A percentile compares a stretch with the other conserved stretches of the same genome.
Conservation (phyloP, 2,888 invertebrate genomes). For the Serripes groenlandicus region DNA sequence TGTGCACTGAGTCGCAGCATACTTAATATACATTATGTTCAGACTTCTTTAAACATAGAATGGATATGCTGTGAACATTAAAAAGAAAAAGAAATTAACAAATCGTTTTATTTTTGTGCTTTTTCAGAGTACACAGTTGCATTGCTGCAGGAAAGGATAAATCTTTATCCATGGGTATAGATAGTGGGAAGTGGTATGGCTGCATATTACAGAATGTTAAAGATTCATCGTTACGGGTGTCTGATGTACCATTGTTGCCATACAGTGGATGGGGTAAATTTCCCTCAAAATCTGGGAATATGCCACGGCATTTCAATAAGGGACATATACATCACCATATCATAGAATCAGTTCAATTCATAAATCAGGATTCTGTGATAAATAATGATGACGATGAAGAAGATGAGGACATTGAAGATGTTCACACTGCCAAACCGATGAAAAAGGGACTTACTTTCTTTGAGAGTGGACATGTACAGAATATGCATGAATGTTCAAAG, state of each 20-base stretch:
- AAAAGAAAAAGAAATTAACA: too few species aligned
- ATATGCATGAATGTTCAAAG: conserved; percentile 44
- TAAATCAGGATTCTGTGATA: conserved; percentile 1
- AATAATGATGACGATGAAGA: conserved; percentile 24
- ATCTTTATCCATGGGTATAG: neutral
- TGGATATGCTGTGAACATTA: too few species aligned
- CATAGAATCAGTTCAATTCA: conserved; percentile 51
- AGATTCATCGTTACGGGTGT: too few species aligned
- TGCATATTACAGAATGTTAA: neutral
- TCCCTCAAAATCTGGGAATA: conserved; percentile 15
- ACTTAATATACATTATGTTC: too few species aligned
- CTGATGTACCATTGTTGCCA: conserved; percentile 17
- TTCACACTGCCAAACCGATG: conserved; percentile 52
- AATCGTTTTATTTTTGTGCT: neutral
- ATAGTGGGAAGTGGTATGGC: neutral
- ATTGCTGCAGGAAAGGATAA: neutral
- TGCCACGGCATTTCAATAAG: conserved; percentile 32
- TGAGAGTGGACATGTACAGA: conserved; percentile 37
- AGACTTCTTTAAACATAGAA: too few species aligned
- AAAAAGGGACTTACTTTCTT: conserved; percentile 29
- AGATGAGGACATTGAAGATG: conserved; percentile 41
- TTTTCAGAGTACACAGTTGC: neutral
- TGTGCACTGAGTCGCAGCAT: too few species aligned
- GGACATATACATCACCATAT: conserved; percentile 59
- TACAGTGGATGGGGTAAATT: conserved; percentile 32